Evolutionary conservation across 2,113 vertebrate genomes (phyloP).

Genomic region (Scolopax mira): DNA sequence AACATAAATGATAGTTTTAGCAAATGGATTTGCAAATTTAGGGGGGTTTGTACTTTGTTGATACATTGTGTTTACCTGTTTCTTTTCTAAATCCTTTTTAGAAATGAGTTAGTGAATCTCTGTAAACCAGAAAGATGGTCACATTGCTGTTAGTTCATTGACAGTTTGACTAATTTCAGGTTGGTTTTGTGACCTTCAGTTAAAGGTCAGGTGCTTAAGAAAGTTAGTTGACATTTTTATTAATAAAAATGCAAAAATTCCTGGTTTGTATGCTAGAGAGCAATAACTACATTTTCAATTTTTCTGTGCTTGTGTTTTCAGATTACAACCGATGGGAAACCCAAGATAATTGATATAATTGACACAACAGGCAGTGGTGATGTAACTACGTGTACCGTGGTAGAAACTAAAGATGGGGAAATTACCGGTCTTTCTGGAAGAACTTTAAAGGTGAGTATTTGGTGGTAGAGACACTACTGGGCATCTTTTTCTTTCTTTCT

Average conservation of each 20-base stretch:
- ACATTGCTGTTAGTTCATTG: background rate
- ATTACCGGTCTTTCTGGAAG: constrained; percentile 89
- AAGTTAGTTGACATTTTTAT: background rate
- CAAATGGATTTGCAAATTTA: background rate
- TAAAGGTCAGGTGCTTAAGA: background rate
- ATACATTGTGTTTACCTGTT: background rate
- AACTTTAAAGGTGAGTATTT: constrained; percentile 82
- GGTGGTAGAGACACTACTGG: background rate
- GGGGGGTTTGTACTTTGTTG: background rate
- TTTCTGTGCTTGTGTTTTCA: constrained; percentile 54
- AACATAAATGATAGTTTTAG: background rate
- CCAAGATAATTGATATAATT: constrained; percentile 97
- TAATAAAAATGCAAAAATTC: background rate
- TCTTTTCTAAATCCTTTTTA: background rate
- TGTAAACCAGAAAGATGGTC: background rate
- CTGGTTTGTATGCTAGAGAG: background rate
- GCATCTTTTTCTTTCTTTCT: background rate
- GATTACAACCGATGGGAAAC: constrained; percentile 93
- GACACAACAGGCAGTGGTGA: constrained; percentile 98
- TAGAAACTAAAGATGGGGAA: constrained; percentile 88
- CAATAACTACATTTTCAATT: background rate
- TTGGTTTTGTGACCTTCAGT: background rate
- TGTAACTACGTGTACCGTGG: constrained; percentile 87
- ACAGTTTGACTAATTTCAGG: background rate
- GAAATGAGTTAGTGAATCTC: background rate